phyloP scores from a whole-genome alignment of 2,888 invertebrate species.

The Hyalella azteca region DNA sequence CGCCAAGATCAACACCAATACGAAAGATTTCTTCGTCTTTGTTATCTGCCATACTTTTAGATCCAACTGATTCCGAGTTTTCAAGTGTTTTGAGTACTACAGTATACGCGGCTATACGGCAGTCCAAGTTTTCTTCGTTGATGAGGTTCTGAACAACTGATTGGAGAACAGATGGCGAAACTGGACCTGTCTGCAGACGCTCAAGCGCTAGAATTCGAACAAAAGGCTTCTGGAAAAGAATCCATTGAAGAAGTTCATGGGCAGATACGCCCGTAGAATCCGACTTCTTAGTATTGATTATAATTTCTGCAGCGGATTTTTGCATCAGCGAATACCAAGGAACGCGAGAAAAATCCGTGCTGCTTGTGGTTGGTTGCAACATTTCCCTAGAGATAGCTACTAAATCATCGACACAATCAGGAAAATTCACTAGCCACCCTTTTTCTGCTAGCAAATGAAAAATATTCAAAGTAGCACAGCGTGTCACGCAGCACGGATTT shows the following conservation, averaged over 20 bases:
- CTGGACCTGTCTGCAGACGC: not conserved
- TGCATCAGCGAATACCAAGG: conserved; percentile 49
- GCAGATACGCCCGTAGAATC: not conserved
- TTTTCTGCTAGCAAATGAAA: conserved; percentile 36
- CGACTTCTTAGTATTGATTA: not conserved
- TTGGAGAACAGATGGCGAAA: not conserved
- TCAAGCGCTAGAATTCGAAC: not conserved
- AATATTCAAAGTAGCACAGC: conserved; percentile 46
- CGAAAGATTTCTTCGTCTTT: too few relatives aligned
- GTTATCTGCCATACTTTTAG: too few relatives aligned
- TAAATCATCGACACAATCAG: conserved; percentile 23
- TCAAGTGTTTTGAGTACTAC: not conserved
- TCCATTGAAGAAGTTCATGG: not conserved
- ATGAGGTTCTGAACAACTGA: not conserved
- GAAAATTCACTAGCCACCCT: not conserved
- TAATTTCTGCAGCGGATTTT: conserved; percentile 44
- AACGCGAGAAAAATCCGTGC: not conserved
- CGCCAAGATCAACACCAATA: too few relatives aligned
- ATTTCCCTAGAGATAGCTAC: not conserved
- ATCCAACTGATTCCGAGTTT: too few relatives aligned
- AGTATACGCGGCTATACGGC: not conserved
- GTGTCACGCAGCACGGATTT: conserved; percentile 48
- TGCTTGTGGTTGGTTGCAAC: not conserved
- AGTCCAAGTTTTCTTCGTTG: not conserved
- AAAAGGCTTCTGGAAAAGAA: not conserved